Base-by-base conservation (phyloP, 2,888 invertebrate genomes). In the Allophyes oxyacanthae region DNA sequence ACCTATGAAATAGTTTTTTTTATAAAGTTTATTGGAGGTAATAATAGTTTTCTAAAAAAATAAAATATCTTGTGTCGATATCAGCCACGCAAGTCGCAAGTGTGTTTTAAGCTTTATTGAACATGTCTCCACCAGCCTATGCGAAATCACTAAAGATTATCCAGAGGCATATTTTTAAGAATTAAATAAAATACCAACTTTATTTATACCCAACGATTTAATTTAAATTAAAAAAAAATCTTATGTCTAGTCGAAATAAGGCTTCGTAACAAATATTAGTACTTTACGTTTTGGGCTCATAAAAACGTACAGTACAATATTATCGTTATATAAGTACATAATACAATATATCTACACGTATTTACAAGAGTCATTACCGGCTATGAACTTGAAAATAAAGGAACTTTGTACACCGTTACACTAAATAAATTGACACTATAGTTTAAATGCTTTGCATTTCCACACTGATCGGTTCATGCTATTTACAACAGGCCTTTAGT, bases 401-500 rank as follows among this genome's bases (percentile, higher is more conserved):
- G 85, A 90, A 91, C 89, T 86, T 86, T 86, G 45, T 84, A 89
- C 89, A 88, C 86, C 75, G 72, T 79, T 79, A 79, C 67, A 67
- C 75, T 64, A 64, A 79, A 72, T 51, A 28, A 88, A 88, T 87
- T 84, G 84, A 88, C 77, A 68, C 64, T 64, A 72, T 65, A 79
- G 87, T 87, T 89, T 78, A 92, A 58, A 92, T 81, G 73, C 78
- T 87, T 73, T 92, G 88, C 86, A 91, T 87, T 76, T 92, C 92
- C 20, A 91, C 77, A 80, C 83, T 85, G 60, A 63, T 66, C 1
- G 80, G 71, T 71, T 92, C 90, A 33, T 90, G 93, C 91, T 93
- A 93, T 89, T 92, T 92, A 61, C 84, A 93, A 80, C 94, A 94
- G 40, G 86, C 78, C 76, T 91, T 93, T 94, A 94, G 93, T 94